Percentiles rank a stretch among this genome's conserved stretches.
phyloP scores from a whole-genome alignment of 2,113 vertebrate genomes.

The Leptocoma aspasia region DNA sequence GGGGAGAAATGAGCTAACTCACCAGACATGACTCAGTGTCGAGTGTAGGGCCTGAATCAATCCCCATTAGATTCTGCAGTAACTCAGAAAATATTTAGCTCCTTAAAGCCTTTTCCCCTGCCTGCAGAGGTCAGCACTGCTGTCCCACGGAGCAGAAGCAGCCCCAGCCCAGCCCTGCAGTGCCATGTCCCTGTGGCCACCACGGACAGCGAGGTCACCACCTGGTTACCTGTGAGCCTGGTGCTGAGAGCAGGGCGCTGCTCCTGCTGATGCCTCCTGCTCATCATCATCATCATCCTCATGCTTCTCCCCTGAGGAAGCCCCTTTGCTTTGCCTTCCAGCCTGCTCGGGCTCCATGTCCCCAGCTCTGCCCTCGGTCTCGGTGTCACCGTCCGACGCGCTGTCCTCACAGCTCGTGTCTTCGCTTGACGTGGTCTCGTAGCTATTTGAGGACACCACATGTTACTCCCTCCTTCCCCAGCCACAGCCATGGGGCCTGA shows the following conservation, averaged over 20 bases:
- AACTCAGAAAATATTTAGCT: neutral
- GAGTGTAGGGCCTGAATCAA: neutral
- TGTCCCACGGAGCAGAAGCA: neutral
- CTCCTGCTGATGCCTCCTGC: neutral
- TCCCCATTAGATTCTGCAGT: neutral
- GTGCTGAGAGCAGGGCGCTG: neutral
- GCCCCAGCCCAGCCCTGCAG: neutral
- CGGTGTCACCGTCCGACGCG: conserved; percentile 42
- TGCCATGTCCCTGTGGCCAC: fast-evolving
- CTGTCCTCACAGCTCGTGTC: conserved; percentile 89
- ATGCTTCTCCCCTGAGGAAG: fast-evolving
- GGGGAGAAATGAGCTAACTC: conserved; percentile 11
- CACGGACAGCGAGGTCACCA: neutral
- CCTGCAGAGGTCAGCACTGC: neutral
- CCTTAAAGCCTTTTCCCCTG: neutral
- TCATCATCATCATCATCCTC: neutral
- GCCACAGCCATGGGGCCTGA: neutral
- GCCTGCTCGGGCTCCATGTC: neutral
- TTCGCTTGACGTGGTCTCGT: conserved; percentile 95
- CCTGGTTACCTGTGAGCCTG: conserved; percentile 61
- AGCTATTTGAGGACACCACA: conserved; percentile 76
- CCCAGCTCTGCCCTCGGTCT: conserved; percentile 31
- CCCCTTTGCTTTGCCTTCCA: neutral
- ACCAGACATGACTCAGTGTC: neutral
- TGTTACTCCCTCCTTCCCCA: conserved; percentile 12